Evolutionary conservation across 2,113 vertebrate species (phyloP).

Genomic region (Shinisaurus crocodilurus): DNA sequence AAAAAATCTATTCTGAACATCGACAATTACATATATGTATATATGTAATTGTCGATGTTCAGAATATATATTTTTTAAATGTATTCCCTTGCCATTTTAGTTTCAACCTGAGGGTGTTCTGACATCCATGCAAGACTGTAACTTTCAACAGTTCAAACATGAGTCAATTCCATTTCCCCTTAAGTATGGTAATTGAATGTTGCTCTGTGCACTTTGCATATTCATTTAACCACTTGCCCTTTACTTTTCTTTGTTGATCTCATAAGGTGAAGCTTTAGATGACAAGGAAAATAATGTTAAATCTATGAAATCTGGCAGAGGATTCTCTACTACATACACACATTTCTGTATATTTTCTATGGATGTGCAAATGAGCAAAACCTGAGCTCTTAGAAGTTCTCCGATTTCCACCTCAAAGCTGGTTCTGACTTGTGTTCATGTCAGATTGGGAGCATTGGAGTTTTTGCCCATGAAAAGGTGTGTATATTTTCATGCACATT

Average conservation of each 20-base stretch:
- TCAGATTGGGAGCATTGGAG: no score
- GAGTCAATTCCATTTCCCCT: constrained; percentile 6
- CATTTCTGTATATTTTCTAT: background rate
- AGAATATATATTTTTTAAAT: no score
- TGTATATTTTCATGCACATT: no score
- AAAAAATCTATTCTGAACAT: no score
- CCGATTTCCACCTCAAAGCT: no score
- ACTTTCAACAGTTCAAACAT: constrained; percentile 18
- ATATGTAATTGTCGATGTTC: no score
- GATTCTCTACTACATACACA: background rate
- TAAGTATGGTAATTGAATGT: constrained; percentile 16
- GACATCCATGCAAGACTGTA: background rate
- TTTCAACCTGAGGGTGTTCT: constrained; percentile 19
- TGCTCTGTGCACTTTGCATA: constrained; percentile 39
- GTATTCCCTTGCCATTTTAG: constrained; percentile 7
- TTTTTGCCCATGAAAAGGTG: no score
- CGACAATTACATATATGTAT: no score
- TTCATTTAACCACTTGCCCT: constrained; percentile 31
- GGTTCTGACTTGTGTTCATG: no score
- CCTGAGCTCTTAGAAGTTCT: no score
- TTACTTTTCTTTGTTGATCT: constrained; percentile 33
- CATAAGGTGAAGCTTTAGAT: constrained; percentile 2
- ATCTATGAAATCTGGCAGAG: background rate
- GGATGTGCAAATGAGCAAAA: no score
- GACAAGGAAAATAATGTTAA: background rate